Percentiles rank a stretch among this genome's conserved stretches.
These are phyloP conservation scores for Vanacampus margaritifer DNA, from an alignment of 2,113 vertebrate genomes.

Conservation along the genomic window DNA sequence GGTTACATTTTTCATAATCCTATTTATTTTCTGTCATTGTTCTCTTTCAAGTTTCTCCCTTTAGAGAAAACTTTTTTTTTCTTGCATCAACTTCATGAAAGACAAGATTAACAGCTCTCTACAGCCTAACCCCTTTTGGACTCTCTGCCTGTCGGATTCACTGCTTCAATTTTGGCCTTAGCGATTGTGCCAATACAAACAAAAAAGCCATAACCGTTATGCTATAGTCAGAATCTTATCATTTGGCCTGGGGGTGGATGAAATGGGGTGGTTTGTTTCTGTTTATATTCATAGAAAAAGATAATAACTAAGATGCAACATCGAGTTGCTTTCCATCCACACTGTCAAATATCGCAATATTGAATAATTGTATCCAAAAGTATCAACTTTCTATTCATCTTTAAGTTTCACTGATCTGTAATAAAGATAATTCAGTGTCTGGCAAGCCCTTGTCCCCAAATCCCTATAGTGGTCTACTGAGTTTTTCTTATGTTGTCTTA, in stretches of 20 bases:
- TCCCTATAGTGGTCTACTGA: background rate
- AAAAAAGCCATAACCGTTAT: constrained; percentile 18
- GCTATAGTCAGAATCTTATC: background rate
- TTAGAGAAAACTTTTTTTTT: constrained; percentile 8
- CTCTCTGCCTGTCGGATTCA: background rate
- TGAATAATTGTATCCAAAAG: background rate
- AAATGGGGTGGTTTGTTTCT: background rate
- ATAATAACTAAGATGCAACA: background rate
- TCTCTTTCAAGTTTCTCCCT: background rate
- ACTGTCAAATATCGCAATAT: background rate
- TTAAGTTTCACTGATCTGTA: background rate
- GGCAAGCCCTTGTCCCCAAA: background rate
- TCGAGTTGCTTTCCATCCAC: background rate
- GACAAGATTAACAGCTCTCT: constrained; percentile 11
- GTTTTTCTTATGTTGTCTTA: background rate
- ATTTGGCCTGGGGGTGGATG: background rate
- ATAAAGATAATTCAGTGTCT: background rate
- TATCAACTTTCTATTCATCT: background rate
- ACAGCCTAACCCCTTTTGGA: background rate
- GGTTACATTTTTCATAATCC: background rate
- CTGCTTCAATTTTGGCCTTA: background rate
- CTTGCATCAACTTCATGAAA: constrained; percentile 14
- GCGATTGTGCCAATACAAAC: background rate
- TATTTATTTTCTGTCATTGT: background rate
- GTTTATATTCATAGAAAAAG: background rate